phyloP scores from a whole-genome alignment of 2,888 invertebrate species.

The Agriopis marginaria region DNA sequence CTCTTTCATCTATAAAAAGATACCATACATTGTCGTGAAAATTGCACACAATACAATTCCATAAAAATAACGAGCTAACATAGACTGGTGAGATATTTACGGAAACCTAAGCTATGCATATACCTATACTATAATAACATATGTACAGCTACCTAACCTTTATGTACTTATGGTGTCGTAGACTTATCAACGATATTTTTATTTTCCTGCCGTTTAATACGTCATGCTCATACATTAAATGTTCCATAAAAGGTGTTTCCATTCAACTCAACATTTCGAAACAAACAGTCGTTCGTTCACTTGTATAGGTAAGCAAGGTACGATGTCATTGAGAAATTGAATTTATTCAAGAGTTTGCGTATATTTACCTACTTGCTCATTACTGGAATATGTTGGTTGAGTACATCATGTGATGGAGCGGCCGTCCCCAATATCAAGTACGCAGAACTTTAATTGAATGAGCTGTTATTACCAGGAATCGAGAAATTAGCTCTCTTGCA shows the following conservation, averaged over 20 bases:
- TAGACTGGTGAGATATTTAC: constrained; percentile 1
- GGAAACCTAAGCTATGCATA: background rate
- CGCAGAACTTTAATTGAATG: constrained; percentile 63
- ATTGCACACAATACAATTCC: constrained; percentile 18
- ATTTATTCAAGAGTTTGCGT: constrained; percentile 29
- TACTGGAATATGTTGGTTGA: constrained; percentile 17
- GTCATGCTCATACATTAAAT: background rate
- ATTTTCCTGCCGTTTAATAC: background rate
- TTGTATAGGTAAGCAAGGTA: constrained; percentile 9
- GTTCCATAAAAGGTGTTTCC: constrained; percentile 7
- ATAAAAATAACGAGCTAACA: constrained; percentile 5
- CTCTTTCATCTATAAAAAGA: constrained; percentile 22
- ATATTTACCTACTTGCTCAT: constrained; percentile 25
- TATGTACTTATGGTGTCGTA: background rate
- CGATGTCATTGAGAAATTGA: constrained; percentile 28
- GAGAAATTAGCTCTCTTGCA: constrained; percentile 52
- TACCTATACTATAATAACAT: too few species aligned
- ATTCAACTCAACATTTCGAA: constrained; percentile 26
- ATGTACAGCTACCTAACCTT: background rate
- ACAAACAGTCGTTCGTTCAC: constrained; percentile 17
- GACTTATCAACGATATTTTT: background rate
- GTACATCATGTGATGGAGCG: constrained; percentile 9
- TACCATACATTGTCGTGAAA: constrained; percentile 25
- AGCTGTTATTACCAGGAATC: constrained; percentile 61
- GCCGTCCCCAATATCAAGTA: constrained; percentile 47